These are phyloP conservation scores for Danio kyathit DNA, from an alignment of 2,797 vertebrate species.

Conservation along the genomic window DNA sequence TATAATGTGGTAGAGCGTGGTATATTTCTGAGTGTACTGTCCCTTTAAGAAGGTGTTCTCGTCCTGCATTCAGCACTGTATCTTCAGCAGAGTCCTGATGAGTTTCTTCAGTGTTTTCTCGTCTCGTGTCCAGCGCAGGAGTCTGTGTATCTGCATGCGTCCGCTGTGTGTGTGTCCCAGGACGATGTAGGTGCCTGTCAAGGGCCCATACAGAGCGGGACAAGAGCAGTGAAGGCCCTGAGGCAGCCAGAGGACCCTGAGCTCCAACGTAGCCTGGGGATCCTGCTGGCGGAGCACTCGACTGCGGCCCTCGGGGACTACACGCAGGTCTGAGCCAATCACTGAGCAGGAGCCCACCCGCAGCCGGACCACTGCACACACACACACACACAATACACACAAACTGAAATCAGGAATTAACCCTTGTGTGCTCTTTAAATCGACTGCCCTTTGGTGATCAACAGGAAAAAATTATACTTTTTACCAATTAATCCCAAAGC, in stretches of 20 bases:
- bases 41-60: too few relatives aligned
- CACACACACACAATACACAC: conserved; percentile 30
- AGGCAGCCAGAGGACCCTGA: conserved; percentile 78
- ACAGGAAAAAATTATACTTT: too few relatives aligned
- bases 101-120: conserved; percentile 83
- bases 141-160: conserved; percentile 69
- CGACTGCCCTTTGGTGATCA: too few relatives aligned
- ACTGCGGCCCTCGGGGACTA: conserved; percentile 76
- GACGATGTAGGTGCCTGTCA: conserved; percentile 70
- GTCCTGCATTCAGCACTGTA: conserved; percentile 68
- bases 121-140: conserved; percentile 77
- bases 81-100: conserved; percentile 77
- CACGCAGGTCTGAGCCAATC: conserved; percentile 76
- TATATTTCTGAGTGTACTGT: too few relatives aligned
- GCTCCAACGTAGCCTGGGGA: conserved; percentile 72
- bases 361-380: conserved; percentile 50
- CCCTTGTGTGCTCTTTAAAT: neutral
- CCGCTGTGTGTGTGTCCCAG: conserved; percentile 75
- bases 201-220: conserved; percentile 71
- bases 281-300: conserved; percentile 77
- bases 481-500: too few relatives aligned
- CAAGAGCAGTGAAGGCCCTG: conserved; percentile 79
- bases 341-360: conserved; percentile 71
- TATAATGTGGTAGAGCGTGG: too few relatives aligned
- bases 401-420: neutral